Base-by-base conservation (phyloP, 2,113 vertebrate species). In the Alectura lathami region DNA sequence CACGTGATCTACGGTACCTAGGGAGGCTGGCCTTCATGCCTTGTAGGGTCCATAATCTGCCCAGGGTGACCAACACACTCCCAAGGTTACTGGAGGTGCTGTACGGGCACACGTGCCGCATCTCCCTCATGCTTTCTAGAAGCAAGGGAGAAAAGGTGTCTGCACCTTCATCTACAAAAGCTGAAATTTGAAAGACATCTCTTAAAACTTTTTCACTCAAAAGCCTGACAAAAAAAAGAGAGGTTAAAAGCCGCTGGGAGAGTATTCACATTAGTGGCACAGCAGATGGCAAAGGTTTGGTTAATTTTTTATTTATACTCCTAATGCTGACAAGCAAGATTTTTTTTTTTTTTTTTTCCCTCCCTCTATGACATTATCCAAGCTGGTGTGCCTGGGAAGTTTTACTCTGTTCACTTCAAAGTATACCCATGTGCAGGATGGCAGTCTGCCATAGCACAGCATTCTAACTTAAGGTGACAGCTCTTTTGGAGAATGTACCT, bases 291-390 rank as follows among this genome's bases (percentile, higher is more conserved):
- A 86, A 96, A 72, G 20, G 9, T 67, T 87, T 27, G 24, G 29
- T 47, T 89, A 43, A 23, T 81, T 91, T 94, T 91, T 88, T 70
- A 86, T 94, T 94, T 91, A 36, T 78, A 74, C 47, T 63, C 13
- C 48, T 54, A 60, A 83, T 8, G 11, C 3, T 59, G 78, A 72
- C 87, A 89, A 77, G 67, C 23, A 70, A 81, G 9, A 12, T 57
- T 32, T 42, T 62, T 79, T 47, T 51, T 36, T 18, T 30, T 68
- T 18, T 29, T 2, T 6, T n/a, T n/a, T n/a, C n/a, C n/a, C n/a
- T n/a, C 1, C 13, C 9, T 7, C 22, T 29, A 64, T 75, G 51
- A 11, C 60, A 20, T 89, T 81, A 47, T 60, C 51, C 80, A 88
- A 34, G 56, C 40, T 86, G 43, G 20, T 69, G 34, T 59, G 59